Evolutionary conservation across 2,113 vertebrate genomes (phyloP), one percentile per base, ranked within the genome.

Genomic region (Tragelaphus imberbis): DNA sequence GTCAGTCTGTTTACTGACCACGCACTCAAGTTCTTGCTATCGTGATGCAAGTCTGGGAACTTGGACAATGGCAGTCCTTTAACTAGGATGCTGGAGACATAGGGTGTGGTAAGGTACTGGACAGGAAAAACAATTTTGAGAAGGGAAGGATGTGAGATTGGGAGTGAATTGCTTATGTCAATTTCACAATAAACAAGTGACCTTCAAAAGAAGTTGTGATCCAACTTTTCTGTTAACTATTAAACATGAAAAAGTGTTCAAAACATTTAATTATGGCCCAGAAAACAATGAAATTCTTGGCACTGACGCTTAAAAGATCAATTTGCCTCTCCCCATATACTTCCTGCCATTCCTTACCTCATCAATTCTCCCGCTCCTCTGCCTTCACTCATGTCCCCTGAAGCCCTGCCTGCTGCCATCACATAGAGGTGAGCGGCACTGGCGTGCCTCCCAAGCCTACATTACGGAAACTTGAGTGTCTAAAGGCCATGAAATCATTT

Each of bases 401-500:
- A 56, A 27, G 80, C 5, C 71, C 68, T 75, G 68, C 36, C 10
- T 10, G 28, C 58, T 47, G 25, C 77, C 30, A 92, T 94, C 94
- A 15, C 27, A 44, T 77, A 87, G 47, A 92, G 17, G 49, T 56
- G 47, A 81, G 44, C 23, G 36, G 28, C 16, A 87, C n/a, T 9
- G 2, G 13, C 44, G 2, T 68, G 12, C 77, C 93, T 97, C 86
- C 68, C 75, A 90, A 88, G 91, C 87, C 95, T 90, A 88, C 90
- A 77, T 81, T 55, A 81, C 84, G 17, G 51, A 97, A 94, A 96
- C 85, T 27, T 33, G 79, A 44, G 91, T 71, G 63, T 91, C 96
- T 63, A 47, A 8, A 77, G 68, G 28, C 91, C 93, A 92, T 94
- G 80, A 97, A 98, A 95, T 97, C 91, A 85, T 47, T 84, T 49